phyloP scores from a whole-genome alignment of 2,888 invertebrate genomes.

The Temnothorax rugatulus region DNA sequence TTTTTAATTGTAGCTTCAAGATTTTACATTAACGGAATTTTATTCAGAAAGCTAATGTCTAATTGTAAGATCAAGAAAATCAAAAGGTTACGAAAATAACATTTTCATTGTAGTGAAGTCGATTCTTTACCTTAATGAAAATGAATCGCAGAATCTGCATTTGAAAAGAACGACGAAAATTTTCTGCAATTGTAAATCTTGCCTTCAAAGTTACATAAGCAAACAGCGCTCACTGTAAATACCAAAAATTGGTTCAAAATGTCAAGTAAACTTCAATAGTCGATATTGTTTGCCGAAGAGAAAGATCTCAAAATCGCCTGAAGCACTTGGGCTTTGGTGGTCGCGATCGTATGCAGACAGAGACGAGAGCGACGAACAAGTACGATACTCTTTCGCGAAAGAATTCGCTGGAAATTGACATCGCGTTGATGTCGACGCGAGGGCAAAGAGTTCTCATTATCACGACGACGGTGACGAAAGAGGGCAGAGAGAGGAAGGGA shows the following conservation, averaged over 20 bases:
- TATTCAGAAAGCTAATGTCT: neutral
- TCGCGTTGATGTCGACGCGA: constrained; percentile 16
- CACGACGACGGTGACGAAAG: neutral
- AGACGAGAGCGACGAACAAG: neutral
- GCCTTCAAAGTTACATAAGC: neutral
- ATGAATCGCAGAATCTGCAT: neutral
- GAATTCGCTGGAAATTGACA: constrained; percentile 8
- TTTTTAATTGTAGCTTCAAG: neutral
- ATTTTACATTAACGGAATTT: neutral
- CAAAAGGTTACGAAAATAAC: neutral
- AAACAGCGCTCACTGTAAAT: neutral
- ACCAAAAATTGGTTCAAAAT: neutral
- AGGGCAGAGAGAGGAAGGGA: neutral
- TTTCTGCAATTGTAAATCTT: neutral
- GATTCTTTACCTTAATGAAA: neutral
- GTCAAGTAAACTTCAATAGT: neutral
- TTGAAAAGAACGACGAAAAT: neutral
- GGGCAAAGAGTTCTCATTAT: constrained; percentile 43
- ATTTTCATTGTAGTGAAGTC: neutral
- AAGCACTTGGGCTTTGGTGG: neutral
- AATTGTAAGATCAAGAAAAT: neutral
- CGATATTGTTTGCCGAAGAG: neutral
- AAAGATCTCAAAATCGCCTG: neutral
- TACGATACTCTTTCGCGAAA: constrained; percentile 4
- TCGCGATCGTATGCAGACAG: neutral